Evolutionary conservation across 1,140 invertebrate species (phyloP).

Genomic region (Eupeodes corollae): DNA sequence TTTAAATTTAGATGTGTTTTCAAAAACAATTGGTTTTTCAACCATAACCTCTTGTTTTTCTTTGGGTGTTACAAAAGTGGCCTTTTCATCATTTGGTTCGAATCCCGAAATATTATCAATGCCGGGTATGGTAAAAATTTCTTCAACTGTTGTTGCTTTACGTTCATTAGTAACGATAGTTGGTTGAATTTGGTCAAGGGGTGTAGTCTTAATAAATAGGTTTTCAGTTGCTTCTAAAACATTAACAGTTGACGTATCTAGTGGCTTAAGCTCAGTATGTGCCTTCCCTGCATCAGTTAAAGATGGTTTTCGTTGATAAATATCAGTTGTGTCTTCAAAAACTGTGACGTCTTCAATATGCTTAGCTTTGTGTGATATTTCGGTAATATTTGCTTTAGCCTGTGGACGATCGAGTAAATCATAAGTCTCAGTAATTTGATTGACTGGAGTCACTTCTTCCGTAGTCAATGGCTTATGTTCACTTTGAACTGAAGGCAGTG

Average conservation of each 20-base stretch:
- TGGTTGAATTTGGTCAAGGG: neutral
- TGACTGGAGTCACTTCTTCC: constrained; percentile 20
- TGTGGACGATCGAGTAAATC: constrained; percentile 11
- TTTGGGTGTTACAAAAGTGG: neutral
- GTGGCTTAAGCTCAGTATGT: neutral
- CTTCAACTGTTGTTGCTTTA: constrained; percentile 47
- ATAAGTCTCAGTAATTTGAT: constrained; percentile 18
- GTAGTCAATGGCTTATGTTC: constrained; percentile 13
- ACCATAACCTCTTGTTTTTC: constrained; percentile 14
- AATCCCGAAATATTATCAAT: constrained; percentile 27
- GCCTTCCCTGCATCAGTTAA: constrained; percentile 2
- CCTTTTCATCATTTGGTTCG: constrained; percentile 4
- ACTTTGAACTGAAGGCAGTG: constrained; percentile 5
- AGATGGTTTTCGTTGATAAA: neutral
- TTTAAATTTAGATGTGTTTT: constrained; percentile 20
- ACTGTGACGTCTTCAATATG: constrained; percentile 7
- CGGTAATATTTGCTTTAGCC: constrained; percentile 9
- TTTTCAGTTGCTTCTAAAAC: constrained; percentile 3
- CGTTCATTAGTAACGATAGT: constrained; percentile 1
- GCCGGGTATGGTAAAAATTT: constrained; percentile 43
- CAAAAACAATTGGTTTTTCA: constrained; percentile 23
- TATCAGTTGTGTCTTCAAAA: constrained; percentile 11
- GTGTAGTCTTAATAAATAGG: neutral
- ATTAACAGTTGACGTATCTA: constrained; percentile 14
- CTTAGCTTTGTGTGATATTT: constrained; percentile 8